phyloP scores from a whole-genome alignment of 1,140 invertebrate species.

The Bradynema listronoti region DNA sequence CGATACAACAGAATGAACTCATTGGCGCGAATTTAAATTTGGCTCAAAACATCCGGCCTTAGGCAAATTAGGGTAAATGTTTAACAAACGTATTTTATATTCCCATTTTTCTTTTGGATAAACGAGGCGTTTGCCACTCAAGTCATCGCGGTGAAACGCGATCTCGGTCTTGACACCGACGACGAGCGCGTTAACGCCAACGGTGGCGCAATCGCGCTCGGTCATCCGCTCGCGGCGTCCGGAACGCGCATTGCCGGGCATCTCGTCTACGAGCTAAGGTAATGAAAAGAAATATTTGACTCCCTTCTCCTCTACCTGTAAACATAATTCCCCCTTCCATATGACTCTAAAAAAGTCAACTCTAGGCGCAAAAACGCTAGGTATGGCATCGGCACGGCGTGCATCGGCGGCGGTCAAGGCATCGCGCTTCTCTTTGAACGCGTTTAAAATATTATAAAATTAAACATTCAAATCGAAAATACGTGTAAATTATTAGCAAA shows the following conservation, averaged over 20 bases:
- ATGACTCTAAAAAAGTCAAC: too few relatives aligned
- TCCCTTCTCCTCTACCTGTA: too few relatives aligned
- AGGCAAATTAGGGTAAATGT: too few relatives aligned
- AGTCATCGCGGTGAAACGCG: constrained; percentile 59
- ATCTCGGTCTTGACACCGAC: not conserved
- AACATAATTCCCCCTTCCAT: too few relatives aligned
- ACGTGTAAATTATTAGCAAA: too few relatives aligned
- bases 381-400: constrained; percentile 74
- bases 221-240: constrained; percentile 20
- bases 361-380: constrained; percentile 66
- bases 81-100: too few relatives aligned
- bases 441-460: too few relatives aligned
- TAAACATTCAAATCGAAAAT: too few relatives aligned
- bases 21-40: too few relatives aligned
- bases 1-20: too few relatives aligned
- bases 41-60: too few relatives aligned
- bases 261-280: constrained; percentile 21
- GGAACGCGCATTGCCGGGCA: constrained; percentile 17
- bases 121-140: constrained; percentile 20
- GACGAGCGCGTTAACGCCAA: constrained; percentile 34
- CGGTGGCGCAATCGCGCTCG: constrained; percentile 24
- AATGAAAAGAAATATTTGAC: too few relatives aligned
- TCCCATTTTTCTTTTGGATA: constrained; percentile 11
- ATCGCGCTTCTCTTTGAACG: constrained; percentile 82
- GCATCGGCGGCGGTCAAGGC: constrained; percentile 96